These are phyloP conservation scores for Laticauda colubrina DNA, from an alignment of 2,113 vertebrate species.

Conservation along the genomic window DNA sequence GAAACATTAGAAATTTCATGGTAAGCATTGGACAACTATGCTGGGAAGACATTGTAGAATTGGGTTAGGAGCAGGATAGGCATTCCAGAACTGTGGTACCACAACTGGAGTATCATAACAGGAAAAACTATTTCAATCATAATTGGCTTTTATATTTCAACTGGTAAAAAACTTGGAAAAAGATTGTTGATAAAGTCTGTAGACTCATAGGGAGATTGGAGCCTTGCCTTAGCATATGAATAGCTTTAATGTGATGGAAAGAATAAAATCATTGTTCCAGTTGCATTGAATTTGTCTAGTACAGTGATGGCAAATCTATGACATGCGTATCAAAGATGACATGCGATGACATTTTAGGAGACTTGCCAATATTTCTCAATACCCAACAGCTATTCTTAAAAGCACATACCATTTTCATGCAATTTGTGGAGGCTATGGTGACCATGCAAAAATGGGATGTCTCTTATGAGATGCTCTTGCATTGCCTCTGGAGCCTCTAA, in stretches of 20 bases:
- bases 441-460: not conserved
- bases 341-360: not conserved
- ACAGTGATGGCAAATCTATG: not conserved
- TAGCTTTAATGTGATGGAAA: not conserved
- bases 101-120: not conserved
- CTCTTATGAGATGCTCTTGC: not conserved
- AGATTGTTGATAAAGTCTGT: not conserved
- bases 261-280: not conserved
- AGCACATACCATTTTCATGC: not conserved
- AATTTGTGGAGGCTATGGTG: not conserved
- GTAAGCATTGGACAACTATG: not conserved
- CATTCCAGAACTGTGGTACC: not conserved
- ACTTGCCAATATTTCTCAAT: not conserved
- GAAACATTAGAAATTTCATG: not conserved
- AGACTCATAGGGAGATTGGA: not conserved
- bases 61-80: not conserved
- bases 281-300: not conserved
- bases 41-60: not conserved
- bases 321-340: not conserved
- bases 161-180: not conserved
- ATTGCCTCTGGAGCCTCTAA: not conserved
- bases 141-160: not conserved
- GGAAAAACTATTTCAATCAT: not conserved
- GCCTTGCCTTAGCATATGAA: not conserved
- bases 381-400: not conserved